phyloP scores from a whole-genome alignment of 2,888 invertebrate genomes.

The Tanypteryx hageni region DNA sequence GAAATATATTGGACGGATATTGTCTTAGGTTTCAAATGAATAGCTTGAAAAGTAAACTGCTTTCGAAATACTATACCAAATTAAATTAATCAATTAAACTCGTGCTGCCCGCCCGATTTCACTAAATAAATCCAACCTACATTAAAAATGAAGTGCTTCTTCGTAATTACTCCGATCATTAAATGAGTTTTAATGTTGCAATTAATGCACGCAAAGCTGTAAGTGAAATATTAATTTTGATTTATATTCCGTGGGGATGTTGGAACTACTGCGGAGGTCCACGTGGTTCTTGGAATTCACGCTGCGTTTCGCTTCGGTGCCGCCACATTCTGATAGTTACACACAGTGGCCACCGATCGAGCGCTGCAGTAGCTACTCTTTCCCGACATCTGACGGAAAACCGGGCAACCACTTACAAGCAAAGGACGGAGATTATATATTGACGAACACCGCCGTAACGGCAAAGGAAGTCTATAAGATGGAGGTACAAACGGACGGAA shows the following conservation, averaged over 20 bases:
- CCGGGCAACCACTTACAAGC: conserved; percentile 3
- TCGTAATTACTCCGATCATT: too few species aligned
- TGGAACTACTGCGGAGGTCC: neutral
- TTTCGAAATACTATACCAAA: too few species aligned
- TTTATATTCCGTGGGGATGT: neutral
- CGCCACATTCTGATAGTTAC: conserved; percentile 59
- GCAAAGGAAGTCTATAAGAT: conserved; percentile 41
- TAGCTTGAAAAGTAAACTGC: too few species aligned
- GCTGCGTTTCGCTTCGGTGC: conserved; percentile 52
- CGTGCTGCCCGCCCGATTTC: too few species aligned
- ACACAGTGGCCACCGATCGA: conserved; percentile 56
- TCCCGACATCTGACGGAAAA: conserved; percentile 53
- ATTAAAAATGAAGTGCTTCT: too few species aligned
- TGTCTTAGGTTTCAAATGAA: too few species aligned
- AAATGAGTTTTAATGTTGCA: too few species aligned
- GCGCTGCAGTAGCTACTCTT: conserved; percentile 56
- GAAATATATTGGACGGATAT: too few species aligned
- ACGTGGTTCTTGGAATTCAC: neutral
- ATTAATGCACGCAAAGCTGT: too few species aligned
- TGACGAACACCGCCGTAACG: neutral
- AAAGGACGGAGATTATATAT: conserved; percentile 27
- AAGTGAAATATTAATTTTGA: neutral
- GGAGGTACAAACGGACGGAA: conserved; percentile 16
- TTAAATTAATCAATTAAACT: too few species aligned
- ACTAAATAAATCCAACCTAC: too few species aligned